Base-by-base conservation (phyloP, 2,888 invertebrate species). In the Tetragnatha montana region DNA sequence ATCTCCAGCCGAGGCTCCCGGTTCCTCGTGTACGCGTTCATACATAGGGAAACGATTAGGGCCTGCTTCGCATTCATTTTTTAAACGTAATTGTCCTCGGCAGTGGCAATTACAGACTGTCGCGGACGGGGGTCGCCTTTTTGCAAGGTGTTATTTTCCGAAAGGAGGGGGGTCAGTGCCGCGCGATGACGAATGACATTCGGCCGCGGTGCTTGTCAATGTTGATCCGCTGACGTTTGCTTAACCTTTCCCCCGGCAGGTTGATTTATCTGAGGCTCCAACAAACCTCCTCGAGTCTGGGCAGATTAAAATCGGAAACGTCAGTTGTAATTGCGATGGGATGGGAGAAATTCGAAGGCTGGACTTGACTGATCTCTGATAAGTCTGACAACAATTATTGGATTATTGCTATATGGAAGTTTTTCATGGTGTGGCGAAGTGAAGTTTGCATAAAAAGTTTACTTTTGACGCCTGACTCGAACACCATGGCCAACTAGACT, bases 31-130 rank as follows among this genome's bases (percentile, higher is more conserved):
- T 71, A 68, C 87, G 78, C 47, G 71, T 82, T 88, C 88, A 82
- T 88, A 82, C 82, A 88, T 88, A 88, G 70, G 73, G 82, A 88
- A 88, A 82, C 88, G 88, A 88, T 88, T 88, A 88, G 73, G 47
- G 51, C 71, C 80, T 80, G 51, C 47, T 73, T 87, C 69, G 75
- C 74, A 69, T 87, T 87, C 87, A 68, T 74, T 80, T 80, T 87
- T 87, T 60, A 81, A 22, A 21, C 68, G 49, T 87, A 87, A 87
- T 87, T 87, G 87, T 87, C 73, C 80, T n/a, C 21, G n/a, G 17
- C 80, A 60, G 68, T n/a, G 17, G 83, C 81, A 87, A 87, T 87
- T 87, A 87, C 69, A 87, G 60, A 74, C 35, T 35, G 35, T 35
- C 35, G 35, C 35, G 35, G 35, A 35, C 35, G 75, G 70, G 70